Base-by-base conservation (phyloP, 2,797 vertebrate species). In the Coilia nasus region DNA sequence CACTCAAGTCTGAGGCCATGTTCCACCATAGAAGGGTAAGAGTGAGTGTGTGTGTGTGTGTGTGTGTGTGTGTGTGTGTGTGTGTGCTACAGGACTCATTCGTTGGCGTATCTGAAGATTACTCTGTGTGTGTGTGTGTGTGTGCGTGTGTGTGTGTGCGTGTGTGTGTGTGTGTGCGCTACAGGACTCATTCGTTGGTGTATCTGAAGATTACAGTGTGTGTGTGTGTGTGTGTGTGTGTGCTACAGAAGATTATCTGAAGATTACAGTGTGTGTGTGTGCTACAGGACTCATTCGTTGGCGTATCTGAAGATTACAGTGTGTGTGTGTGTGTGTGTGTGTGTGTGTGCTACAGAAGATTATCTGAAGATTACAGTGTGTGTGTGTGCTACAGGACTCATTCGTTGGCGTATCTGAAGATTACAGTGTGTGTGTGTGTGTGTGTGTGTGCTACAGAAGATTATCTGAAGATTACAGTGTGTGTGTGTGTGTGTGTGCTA, bases 1-100 rank as follows among this genome's bases (percentile, higher is more conserved):
- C 97, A 4, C 94, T 93, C 85, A 99, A 98, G 91, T 99, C 97
- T 0, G 97, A 98, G 91, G 96, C 96, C 84, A 96, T 97, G 92
- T 93, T 99, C 83, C 95, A 92, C 0, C 96, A 98, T 46, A 96
- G 92, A 62, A 96, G 93, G 94, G 98, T 99, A 93, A 90, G 93
- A n/a, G n/a, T n/a, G n/a, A 83, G n/a, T 67, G 28, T 81, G 44
- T 28, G 59, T 23, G 50, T 25, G 23, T 17, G 10, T 71, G 44
- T 35, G 25, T 35, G 31, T 82, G 31, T 50, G n/a, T 87, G 67
- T 28, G 50, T 50, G 2, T 71, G 1, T 86, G 3, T 0, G 35
- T 0, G 88, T 67, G 23, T 21, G 7, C 35, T 41, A n/a, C n/a
- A n/a, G n/a, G n/a, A n/a, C n/a, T n/a, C n/a, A n/a, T n/a, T n/a